Conservation (phyloP, 2,797 vertebrate species). For the Strix occidentalis region DNA sequence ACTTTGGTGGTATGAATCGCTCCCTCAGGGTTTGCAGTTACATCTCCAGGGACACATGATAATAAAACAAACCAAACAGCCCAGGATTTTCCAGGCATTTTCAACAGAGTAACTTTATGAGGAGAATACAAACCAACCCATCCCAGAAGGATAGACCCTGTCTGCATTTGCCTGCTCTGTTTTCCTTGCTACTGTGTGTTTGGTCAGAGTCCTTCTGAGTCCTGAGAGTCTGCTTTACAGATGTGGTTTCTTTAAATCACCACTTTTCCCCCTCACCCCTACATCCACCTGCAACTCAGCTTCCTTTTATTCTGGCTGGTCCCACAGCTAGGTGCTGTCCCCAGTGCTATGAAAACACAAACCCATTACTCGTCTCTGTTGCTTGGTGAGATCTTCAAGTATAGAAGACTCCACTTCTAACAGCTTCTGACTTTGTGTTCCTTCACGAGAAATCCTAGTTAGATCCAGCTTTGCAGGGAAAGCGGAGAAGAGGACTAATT, state of each 20-base stretch:
- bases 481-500: neutral
- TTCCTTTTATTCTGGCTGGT: neutral
- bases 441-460: neutral
- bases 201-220: neutral
- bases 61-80: constrained; percentile 56
- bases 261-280: fast-evolving
- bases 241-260: neutral
- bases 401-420: neutral
- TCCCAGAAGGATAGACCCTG: neutral
- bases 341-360: neutral
- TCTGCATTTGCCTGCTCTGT: neutral
- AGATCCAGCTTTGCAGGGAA: neutral
- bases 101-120: neutral
- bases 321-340: neutral
- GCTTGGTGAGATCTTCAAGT: neutral
- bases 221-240: neutral
- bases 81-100: neutral
- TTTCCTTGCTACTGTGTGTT: neutral
- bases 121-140: neutral
- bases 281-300: neutral
- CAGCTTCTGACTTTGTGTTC: neutral
- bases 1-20: constrained; percentile 33
- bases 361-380: neutral
- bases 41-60: constrained; percentile 61
- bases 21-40: constrained; percentile 35